A percentile compares a stretch with the other conserved stretches of the same genome.
Conservation (phyloP, 1,140 invertebrate genomes). For the Euura lappo region DNA sequence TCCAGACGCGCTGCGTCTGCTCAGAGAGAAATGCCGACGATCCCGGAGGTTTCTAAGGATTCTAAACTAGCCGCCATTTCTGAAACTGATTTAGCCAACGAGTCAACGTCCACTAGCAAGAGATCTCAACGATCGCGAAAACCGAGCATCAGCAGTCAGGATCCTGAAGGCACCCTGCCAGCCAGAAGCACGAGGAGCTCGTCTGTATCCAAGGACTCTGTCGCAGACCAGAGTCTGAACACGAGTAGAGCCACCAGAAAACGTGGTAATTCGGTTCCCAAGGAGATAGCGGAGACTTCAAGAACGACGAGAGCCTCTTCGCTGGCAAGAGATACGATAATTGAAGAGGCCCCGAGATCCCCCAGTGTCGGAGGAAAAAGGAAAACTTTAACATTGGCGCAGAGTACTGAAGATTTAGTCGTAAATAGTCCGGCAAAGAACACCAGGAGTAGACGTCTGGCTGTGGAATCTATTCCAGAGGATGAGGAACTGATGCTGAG, state of each 20-base stretch:
- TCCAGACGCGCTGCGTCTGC: slow-evolving; percentile 30
- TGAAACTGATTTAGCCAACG: not conserved
- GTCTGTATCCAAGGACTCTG: slow-evolving; percentile 19
- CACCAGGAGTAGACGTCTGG: slow-evolving; percentile 36
- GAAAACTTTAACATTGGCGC: not conserved
- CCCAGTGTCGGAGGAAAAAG: not conserved
- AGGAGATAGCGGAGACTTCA: slow-evolving; percentile 24
- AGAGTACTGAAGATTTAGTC: slow-evolving; percentile 3
- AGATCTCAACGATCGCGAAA: not conserved
- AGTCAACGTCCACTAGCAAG: not conserved
- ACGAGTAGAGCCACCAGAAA: slow-evolving; percentile 19
- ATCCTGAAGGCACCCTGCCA: not conserved
- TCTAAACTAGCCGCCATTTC: not conserved
- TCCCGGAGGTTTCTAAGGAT: not conserved
- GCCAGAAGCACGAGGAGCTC: slow-evolving; percentile 14
- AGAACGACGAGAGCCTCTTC: slow-evolving; percentile 1
- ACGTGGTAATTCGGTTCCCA: slow-evolving; percentile 41
- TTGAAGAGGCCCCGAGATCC: slow-evolving; percentile 7
- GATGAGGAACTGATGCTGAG: slow-evolving; percentile 40
- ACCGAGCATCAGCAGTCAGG: not conserved
- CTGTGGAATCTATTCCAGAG: slow-evolving; percentile 44
- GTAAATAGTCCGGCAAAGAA: slow-evolving; percentile 29
- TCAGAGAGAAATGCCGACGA: slow-evolving; percentile 23
- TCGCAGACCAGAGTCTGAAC: not conserved
- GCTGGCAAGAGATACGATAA: slow-evolving; percentile 9